Evolutionary conservation across 2,113 vertebrate genomes (phyloP).

Genomic region (Capreolus pygargus): DNA sequence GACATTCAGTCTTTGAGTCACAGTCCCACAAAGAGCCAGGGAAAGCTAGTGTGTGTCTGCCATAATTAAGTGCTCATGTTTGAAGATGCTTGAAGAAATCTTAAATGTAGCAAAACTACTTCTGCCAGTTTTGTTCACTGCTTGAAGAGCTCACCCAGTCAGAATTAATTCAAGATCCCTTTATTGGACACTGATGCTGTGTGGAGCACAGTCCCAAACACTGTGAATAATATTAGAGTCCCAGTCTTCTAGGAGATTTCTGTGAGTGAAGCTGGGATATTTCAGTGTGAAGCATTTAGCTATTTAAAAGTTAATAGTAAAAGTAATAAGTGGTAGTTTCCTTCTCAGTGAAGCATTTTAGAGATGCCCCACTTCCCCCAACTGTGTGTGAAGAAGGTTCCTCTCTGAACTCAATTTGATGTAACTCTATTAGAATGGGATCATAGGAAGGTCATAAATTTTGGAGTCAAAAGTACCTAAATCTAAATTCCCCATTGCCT

Average conservation of each 20-base stretch:
- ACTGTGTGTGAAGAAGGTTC: neutral
- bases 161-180: neutral
- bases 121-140: neutral
- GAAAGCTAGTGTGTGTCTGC: slow-evolving; percentile 14
- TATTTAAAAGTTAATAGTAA: neutral
- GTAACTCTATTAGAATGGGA: neutral
- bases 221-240: neutral
- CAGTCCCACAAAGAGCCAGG: neutral
- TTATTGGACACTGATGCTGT: neutral
- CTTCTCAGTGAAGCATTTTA: neutral
- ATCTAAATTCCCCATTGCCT: neutral
- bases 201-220: too few relatives aligned
- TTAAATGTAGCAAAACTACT: neutral
- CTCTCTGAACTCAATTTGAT: neutral
- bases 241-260: neutral
- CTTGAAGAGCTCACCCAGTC: neutral
- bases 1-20: slow-evolving; percentile 5
- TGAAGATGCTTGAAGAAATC: slow-evolving; percentile 21
- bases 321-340: neutral
- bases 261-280: neutral
- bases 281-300: neutral
- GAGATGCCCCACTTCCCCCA: neutral
- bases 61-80: neutral
- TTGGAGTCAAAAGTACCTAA: neutral
- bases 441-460: neutral